These are phyloP conservation scores for Phyllotreta cruciferae DNA, from an alignment of 2,888 invertebrate genomes.

Conservation along the genomic window DNA sequence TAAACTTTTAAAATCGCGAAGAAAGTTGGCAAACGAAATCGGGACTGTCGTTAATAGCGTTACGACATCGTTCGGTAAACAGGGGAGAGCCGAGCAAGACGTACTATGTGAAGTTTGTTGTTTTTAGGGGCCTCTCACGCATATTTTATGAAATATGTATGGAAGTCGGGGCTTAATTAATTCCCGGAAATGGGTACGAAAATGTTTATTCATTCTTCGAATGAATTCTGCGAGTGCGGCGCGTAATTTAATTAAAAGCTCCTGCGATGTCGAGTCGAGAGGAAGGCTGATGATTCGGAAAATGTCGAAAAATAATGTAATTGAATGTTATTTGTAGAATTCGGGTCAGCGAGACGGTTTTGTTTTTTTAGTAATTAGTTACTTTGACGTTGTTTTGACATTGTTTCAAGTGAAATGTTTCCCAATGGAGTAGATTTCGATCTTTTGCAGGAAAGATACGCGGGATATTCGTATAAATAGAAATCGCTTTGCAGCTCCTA, in stretches of 20 bases:
- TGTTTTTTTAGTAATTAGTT: no score
- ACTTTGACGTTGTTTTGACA: no score
- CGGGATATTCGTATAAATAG: no score
- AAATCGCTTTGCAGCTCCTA: no score
- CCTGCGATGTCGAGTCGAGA: conserved; percentile 12
- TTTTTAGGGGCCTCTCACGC: conserved; percentile 37
- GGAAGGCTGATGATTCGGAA: not conserved
- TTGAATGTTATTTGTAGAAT: no score
- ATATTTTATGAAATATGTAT: conserved; percentile 38
- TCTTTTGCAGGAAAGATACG: no score
- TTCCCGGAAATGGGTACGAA: conserved; percentile 42
- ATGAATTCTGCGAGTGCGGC: conserved; percentile 37
- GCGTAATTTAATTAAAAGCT: conserved; percentile 31
- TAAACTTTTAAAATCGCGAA: conserved; percentile 30
- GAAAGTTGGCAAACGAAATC: conserved; percentile 28
- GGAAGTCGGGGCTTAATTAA: conserved; percentile 38
- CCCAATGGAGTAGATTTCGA: no score
- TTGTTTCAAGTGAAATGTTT: no score
- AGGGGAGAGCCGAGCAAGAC: conserved; percentile 32
- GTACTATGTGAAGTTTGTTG: conserved; percentile 35
- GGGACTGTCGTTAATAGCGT: conserved; percentile 25
- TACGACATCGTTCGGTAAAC: conserved; percentile 32
- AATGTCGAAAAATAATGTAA: no score
- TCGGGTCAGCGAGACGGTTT: no score
- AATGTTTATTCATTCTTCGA: conserved; percentile 42